Conservation (phyloP, 1,140 invertebrate species). For the Nebria ingens region DNA sequence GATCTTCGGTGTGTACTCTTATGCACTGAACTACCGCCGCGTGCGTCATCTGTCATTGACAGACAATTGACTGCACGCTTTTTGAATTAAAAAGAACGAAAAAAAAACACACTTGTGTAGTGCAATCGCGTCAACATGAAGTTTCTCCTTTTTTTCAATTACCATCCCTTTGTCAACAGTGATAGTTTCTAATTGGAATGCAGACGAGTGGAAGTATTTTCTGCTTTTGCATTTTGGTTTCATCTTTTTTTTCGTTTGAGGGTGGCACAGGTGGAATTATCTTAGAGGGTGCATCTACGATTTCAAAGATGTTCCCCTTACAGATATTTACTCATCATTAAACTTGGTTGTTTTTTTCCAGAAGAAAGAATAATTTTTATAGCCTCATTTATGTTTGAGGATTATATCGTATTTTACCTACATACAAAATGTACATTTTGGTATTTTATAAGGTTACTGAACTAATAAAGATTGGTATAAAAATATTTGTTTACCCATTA, state of each 20-base stretch:
- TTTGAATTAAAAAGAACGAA: constrained; percentile 8
- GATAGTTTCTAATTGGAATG: constrained; percentile 8
- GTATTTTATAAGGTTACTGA: too few relatives aligned
- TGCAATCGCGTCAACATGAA: not conserved
- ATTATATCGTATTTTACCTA: too few relatives aligned
- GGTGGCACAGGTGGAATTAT: not conserved
- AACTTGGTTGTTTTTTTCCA: too few relatives aligned
- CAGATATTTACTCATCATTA: too few relatives aligned
- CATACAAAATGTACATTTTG: too few relatives aligned
- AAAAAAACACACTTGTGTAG: not conserved
- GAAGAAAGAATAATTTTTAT: too few relatives aligned
- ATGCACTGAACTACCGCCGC: too few relatives aligned
- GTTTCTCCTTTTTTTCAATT: not conserved
- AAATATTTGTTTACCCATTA: too few relatives aligned
- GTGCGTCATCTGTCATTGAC: constrained; percentile 6
- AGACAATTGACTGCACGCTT: constrained; percentile 7
- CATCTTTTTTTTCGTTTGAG: too few relatives aligned
- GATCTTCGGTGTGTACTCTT: not conserved
- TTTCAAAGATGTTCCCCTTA: too few relatives aligned
- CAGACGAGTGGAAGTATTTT: not conserved
- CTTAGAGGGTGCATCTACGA: not conserved
- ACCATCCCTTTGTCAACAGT: not conserved
- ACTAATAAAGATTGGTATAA: too few relatives aligned
- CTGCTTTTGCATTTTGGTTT: not conserved
- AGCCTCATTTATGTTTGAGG: too few relatives aligned